These are phyloP conservation scores for Pectinophora gossypiella DNA, from an alignment of 1,140 invertebrate genomes.

Conservation along the genomic window DNA sequence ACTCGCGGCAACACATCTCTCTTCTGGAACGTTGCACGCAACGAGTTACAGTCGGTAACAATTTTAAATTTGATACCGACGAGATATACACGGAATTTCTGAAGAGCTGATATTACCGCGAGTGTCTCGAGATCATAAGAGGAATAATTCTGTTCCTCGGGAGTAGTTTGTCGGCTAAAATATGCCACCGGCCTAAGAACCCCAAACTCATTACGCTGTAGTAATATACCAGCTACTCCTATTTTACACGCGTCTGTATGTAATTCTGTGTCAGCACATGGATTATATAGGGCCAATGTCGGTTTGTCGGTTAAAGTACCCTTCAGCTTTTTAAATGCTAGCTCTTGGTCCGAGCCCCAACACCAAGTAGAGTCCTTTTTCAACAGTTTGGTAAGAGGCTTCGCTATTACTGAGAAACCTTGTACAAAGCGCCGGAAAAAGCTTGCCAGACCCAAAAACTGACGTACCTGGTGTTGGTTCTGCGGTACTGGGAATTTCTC, in stretches of 20 bases:
- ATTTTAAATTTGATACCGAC: conserved; percentile 30
- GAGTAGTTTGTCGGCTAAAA: conserved; percentile 23
- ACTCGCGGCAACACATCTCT: conserved; percentile 26
- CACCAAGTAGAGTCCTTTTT: conserved; percentile 9
- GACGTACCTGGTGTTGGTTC: conserved; percentile 35
- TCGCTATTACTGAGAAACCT: conserved; percentile 23
- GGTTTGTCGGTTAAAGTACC: neutral
- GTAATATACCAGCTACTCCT: conserved; percentile 5
- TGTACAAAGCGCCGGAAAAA: conserved; percentile 38
- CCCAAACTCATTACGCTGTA: neutral
- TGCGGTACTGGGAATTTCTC: conserved; percentile 26
- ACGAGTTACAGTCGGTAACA: conserved; percentile 38
- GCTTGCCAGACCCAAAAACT: conserved; percentile 50
- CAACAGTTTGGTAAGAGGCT: conserved; percentile 16
- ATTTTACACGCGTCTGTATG: conserved; percentile 9
- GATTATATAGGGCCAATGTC: conserved; percentile 2
- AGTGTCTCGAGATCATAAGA: conserved; percentile 54
- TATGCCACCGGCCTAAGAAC: conserved; percentile 6
- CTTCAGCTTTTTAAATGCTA: conserved; percentile 1
- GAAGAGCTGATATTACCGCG: conserved; percentile 18
- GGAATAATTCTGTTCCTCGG: conserved; percentile 49
- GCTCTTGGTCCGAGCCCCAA: conserved; percentile 7
- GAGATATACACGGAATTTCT: neutral
- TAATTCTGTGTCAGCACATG: conserved; percentile 1
- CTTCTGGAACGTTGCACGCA: conserved; percentile 25